Evolutionary conservation across 2,797 vertebrate genomes (phyloP), one percentile per base, ranked within the genome.

Genomic region (Alcedo atthis): DNA sequence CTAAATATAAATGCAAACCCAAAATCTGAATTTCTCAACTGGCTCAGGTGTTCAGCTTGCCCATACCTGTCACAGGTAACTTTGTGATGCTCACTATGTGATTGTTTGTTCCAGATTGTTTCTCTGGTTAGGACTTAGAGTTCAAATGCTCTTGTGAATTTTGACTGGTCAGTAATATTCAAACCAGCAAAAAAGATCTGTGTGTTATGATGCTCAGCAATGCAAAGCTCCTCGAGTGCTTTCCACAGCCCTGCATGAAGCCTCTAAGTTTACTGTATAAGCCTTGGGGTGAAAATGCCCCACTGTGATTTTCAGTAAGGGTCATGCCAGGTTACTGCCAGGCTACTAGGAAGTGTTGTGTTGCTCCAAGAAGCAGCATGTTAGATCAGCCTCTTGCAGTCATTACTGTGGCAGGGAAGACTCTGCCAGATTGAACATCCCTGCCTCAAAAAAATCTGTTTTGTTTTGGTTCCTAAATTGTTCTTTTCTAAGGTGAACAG

Each of bases 11-110:
- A 6, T 2, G 2, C 10, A 37, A 87, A 8, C 5, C 21, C 12
- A 7, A 45, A 58, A 42, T 70, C 42, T 64, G 42, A 1, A 11
- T 67, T 20, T 68, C 15, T 46, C 30, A 54, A 14, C 15, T 25
- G 2, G 18, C 19, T 51, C 16, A 17, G 21, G 5, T 15, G 77
- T 82, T 80, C 24, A 46, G 6, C 10, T 37, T 12, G 15, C 15
- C 19, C 6, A 0, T 3, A 6, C 17, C 22, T 51, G 22, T 25
- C 45, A n/a, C 1, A 58, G 6, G 19, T n/a, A 35, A 45, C 9
- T 30, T 71, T 71, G 59, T 49, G 33, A 6, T 28, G 25, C 21
- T 83, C 28, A 5, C 2, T 32, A 1, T 19, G 10, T 43, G 62
- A 66, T 70, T 43, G 5, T 58, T 43, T 48, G 8, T 51, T 74